Evolutionary conservation across 2,113 vertebrate genomes (phyloP).

Genomic region (Corapipo altera): DNA sequence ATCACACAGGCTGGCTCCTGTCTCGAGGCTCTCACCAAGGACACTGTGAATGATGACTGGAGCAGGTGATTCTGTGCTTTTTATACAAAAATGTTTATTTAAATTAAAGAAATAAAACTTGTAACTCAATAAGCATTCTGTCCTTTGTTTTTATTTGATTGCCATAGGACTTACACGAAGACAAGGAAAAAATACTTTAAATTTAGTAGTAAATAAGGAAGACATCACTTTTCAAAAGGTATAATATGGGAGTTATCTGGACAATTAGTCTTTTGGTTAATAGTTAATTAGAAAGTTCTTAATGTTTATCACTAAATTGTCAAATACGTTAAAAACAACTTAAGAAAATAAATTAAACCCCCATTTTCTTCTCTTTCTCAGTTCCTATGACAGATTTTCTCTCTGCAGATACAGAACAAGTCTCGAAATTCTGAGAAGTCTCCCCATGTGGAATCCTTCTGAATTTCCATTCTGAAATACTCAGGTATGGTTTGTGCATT

Average conservation of each 20-base stretch:
- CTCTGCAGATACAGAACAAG: background rate
- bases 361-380: background rate
- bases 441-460: background rate
- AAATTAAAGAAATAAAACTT: constrained; percentile 54
- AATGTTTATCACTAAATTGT: background rate
- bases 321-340: background rate
- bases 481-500: background rate
- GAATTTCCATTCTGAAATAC: background rate
- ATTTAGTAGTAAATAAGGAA: background rate
- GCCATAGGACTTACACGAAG: background rate
- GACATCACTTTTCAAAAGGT: background rate
- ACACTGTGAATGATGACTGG: background rate
- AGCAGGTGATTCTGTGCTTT: background rate
- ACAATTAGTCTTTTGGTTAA: background rate
- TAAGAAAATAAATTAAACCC: background rate
- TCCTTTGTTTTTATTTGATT: background rate
- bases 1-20: background rate
- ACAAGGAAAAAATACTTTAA: background rate
- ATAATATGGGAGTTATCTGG: background rate
- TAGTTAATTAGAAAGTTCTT: background rate
- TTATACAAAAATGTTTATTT: constrained; percentile 43
- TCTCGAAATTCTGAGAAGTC: background rate
- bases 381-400: background rate
- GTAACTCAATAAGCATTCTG: background rate
- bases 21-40: background rate